A percentile compares a stretch with the other conserved stretches of the same genome.
Evolutionary conservation across 2,888 invertebrate species (phyloP).

Genomic region (Cheilosia grossa): DNA sequence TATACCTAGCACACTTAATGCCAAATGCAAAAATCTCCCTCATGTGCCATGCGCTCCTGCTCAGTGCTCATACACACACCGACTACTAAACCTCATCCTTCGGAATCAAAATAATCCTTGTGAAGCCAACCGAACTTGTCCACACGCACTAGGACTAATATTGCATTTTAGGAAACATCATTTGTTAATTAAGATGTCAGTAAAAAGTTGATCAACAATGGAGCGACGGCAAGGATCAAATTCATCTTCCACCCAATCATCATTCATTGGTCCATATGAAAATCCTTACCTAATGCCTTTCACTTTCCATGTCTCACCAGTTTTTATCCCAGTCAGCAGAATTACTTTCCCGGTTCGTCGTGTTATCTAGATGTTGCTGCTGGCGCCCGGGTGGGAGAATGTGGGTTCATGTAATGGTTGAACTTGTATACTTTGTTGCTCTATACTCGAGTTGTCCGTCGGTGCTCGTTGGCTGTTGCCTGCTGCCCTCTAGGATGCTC

Average conservation of each 20-base stretch:
- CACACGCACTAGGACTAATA: slow-evolving; percentile 8
- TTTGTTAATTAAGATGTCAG: slow-evolving; percentile 62
- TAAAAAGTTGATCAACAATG: slow-evolving; percentile 64
- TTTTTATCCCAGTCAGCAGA: slow-evolving; percentile 52
- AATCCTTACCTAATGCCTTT: slow-evolving; percentile 60
- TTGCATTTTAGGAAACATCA: slow-evolving; percentile 51
- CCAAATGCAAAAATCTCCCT: slow-evolving; percentile 42
- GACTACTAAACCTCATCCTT: slow-evolving; percentile 5
- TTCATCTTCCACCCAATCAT: slow-evolving; percentile 50
- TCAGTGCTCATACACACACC: neutral
- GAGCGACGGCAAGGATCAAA: slow-evolving; percentile 27
- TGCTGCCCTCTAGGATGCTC: slow-evolving; percentile 46
- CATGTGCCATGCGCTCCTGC: neutral
- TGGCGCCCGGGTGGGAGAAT: neutral
- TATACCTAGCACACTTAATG: slow-evolving; percentile 36
- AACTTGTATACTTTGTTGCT: slow-evolving; percentile 26
- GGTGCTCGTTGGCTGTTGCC: slow-evolving; percentile 26
- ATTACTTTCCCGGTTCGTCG: slow-evolving; percentile 21
- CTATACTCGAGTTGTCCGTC: slow-evolving; percentile 20
- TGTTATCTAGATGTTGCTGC: slow-evolving; percentile 34
- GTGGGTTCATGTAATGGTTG: slow-evolving; percentile 6
- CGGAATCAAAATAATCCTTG: slow-evolving; percentile 8
- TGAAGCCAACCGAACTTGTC: slow-evolving; percentile 1
- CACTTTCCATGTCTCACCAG: slow-evolving; percentile 52
- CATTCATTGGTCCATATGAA: slow-evolving; percentile 45